A percentile compares a stretch with the other conserved stretches of the same genome.
These are phyloP conservation scores for Bagarius yarrelli DNA, from an alignment of 2,113 vertebrate genomes.

Conservation along the genomic window DNA sequence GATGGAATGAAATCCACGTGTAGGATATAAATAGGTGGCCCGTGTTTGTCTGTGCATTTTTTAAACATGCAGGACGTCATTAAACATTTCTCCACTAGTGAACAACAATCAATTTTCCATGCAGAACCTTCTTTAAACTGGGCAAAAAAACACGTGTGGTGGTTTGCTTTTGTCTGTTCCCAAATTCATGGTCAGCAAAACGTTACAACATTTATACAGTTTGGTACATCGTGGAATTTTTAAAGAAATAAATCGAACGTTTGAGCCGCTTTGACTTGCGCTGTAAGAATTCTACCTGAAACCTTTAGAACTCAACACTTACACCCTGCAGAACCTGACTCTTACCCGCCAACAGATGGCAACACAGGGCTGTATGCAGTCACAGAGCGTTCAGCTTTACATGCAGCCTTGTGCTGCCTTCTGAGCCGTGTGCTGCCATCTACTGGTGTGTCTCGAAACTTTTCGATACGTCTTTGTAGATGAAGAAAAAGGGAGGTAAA, in stretches of 20 bases:
- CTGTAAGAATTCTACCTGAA: no score
- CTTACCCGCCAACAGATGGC: no score
- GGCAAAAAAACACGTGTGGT: not conserved
- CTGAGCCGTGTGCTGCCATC: no score
- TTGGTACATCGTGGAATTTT: not conserved
- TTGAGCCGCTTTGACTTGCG: not conserved
- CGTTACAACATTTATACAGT: not conserved
- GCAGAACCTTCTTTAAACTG: conserved; percentile 44
- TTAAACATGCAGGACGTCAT: conserved; percentile 49
- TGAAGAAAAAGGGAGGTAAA: no score
- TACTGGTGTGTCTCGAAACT: no score
- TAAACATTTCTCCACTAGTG: conserved; percentile 19
- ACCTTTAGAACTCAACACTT: no score
- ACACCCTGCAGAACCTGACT: no score
- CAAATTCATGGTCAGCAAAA: not conserved
- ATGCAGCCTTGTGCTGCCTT: no score
- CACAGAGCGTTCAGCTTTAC: no score
- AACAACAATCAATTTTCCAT: conserved; percentile 34
- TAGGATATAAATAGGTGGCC: conserved; percentile 17
- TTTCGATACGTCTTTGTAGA: no score
- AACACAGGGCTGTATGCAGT: no score
- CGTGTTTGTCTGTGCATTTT: not conserved
- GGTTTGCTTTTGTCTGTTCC: not conserved
- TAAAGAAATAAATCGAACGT: no score
- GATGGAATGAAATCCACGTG: conserved; percentile 13